phyloP scores from a whole-genome alignment of 1,140 invertebrate genomes.

The Cyclina sinensis region DNA sequence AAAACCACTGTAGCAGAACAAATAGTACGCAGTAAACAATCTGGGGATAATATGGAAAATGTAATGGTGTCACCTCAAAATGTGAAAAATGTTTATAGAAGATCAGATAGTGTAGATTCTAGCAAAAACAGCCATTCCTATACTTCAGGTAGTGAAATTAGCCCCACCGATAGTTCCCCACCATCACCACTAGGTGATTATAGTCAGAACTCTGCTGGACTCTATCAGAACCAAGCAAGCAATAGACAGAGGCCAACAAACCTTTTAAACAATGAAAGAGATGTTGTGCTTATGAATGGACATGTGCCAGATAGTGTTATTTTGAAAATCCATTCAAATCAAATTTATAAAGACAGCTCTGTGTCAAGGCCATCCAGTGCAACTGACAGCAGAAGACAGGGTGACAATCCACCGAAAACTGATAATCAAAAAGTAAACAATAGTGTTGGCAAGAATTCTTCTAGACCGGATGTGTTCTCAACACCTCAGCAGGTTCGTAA shows the following conservation, averaged over 20 bases:
- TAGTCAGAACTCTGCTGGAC: not conserved
- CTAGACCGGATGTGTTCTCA: constrained; percentile 49
- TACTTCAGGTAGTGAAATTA: constrained; percentile 57
- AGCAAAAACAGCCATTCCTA: constrained; percentile 53
- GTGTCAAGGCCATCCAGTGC: not conserved
- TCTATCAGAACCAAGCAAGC: not conserved
- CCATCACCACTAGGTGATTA: constrained; percentile 41
- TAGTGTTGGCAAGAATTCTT: not conserved
- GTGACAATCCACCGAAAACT: constrained; percentile 21
- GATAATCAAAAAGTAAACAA: constrained; percentile 47
- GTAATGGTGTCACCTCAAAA: not conserved
- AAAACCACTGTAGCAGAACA: constrained; percentile 54
- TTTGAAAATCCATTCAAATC: constrained; percentile 59
- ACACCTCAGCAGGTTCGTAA: constrained; percentile 45
- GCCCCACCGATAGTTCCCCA: constrained; percentile 37
- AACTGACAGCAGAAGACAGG: not conserved
- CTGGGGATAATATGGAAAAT: not conserved
- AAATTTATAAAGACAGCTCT: constrained; percentile 41
- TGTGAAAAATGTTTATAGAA: constrained; percentile 30
- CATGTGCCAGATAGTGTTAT: constrained; percentile 21
- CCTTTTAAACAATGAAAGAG: constrained; percentile 59
- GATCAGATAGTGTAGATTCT: constrained; percentile 60
- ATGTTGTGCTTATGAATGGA: constrained; percentile 24
- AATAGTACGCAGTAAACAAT: constrained; percentile 49
- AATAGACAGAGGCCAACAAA: constrained; percentile 27